Conservation (phyloP, 2,888 invertebrate species). For the Drosophila picticornis region DNA sequence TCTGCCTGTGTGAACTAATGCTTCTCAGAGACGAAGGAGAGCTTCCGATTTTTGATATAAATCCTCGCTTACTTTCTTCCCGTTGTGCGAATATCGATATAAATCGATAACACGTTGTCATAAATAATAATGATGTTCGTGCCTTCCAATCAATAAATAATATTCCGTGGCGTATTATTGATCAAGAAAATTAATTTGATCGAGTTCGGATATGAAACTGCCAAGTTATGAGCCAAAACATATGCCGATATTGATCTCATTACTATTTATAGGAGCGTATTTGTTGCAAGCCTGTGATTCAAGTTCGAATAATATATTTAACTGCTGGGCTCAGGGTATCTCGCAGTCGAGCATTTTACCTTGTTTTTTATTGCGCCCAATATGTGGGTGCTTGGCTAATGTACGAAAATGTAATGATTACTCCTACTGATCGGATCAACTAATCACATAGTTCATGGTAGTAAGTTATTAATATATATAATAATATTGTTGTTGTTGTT, state of each 20-base stretch:
- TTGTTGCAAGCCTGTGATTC: too few species aligned
- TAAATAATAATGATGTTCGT: too few species aligned
- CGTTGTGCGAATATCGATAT: background rate
- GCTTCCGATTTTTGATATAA: background rate
- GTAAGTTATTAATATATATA: background rate
- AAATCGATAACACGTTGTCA: background rate
- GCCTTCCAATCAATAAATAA: background rate
- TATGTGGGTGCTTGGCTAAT: background rate
- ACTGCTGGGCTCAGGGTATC: background rate
- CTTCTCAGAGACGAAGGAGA: background rate
- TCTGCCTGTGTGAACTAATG: background rate
- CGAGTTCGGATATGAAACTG: background rate
- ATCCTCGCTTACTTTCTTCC: too few species aligned
- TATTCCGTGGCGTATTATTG: background rate
- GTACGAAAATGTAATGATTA: background rate
- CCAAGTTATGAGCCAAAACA: background rate
- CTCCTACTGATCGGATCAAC: background rate
- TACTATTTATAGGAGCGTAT: too few species aligned
- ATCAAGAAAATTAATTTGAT: background rate
- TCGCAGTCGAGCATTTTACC: background rate
- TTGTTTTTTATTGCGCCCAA: background rate
- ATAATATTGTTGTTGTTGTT: background rate
- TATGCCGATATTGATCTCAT: too few species aligned
- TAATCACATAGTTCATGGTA: background rate
- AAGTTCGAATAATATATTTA: background rate